Conservation (phyloP, 2,797 vertebrate species). For the Orientallactaga sibirica region DNA sequence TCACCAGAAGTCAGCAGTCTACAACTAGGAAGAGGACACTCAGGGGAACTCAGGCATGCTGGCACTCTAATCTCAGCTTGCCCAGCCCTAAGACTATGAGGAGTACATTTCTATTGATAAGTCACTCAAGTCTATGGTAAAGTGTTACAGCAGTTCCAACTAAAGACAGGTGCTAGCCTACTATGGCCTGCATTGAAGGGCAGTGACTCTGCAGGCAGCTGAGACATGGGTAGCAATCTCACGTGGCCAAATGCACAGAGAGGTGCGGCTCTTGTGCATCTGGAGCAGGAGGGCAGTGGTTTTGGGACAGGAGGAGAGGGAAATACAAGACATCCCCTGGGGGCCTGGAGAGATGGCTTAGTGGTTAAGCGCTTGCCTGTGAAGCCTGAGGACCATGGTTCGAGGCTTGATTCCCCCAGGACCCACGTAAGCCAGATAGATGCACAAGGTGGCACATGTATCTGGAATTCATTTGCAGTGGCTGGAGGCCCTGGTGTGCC, state of each 20-base stretch:
- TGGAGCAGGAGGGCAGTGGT: background rate
- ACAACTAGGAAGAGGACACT: background rate
- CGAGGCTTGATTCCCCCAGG: no score
- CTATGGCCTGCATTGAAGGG: rapidly evolving
- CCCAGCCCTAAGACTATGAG: background rate
- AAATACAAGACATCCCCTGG: no score
- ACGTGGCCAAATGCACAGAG: background rate
- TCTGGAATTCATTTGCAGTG: no score
- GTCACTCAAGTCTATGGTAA: background rate
- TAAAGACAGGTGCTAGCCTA: background rate
- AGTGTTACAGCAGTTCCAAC: background rate
- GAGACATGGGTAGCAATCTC: background rate
- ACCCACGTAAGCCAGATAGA: no score
- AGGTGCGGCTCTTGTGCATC: background rate
- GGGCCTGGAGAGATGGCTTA: no score
- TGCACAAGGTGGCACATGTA: no score
- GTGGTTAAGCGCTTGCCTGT: no score
- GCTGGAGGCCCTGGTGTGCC: no score
- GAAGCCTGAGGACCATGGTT: no score
- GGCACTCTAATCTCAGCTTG: background rate
- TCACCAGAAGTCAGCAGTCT: background rate
- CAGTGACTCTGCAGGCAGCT: rapidly evolving
- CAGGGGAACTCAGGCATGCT: background rate
- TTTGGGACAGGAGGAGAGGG: background rate
- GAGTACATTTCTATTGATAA: background rate